Evolutionary conservation across 2,888 invertebrate species (phyloP).

Genomic region (Agrotis ipsilon): DNA sequence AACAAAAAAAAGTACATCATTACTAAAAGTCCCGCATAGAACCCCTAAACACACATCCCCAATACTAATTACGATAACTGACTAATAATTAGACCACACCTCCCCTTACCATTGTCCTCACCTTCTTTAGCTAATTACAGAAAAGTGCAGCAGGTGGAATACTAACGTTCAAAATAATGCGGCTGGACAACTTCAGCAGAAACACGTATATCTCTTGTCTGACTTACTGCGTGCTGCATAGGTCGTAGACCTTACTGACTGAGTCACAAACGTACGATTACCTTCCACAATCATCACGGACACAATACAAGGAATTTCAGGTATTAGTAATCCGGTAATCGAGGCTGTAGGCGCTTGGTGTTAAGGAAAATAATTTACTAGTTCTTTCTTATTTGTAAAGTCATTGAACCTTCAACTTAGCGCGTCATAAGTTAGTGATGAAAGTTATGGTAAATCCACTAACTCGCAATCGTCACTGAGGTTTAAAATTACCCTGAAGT

Average conservation of each 20-base stretch:
- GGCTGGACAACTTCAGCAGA: slow-evolving; percentile 55
- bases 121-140: slow-evolving; percentile 54
- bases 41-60: slow-evolving; percentile 21
- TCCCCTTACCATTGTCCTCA: slow-evolving; percentile 53
- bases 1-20: slow-evolving; percentile 1
- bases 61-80: slow-evolving; percentile 27
- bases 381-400: not conserved
- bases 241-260: slow-evolving; percentile 65
- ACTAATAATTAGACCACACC: slow-evolving; percentile 47
- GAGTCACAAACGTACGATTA: slow-evolving; percentile 61
- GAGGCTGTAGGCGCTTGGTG: not conserved
- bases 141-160: slow-evolving; percentile 65
- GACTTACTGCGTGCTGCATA: slow-evolving; percentile 60
- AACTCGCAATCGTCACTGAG: no score
- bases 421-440: not conserved
- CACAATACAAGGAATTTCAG: slow-evolving; percentile 44
- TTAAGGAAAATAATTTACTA: not conserved
- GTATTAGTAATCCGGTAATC: slow-evolving; percentile 32
- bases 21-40: slow-evolving; percentile 5
- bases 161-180: slow-evolving; percentile 61
- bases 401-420: not conserved
- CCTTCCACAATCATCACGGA: slow-evolving; percentile 53
- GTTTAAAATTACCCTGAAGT: no score
- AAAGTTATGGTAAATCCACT: not conserved
- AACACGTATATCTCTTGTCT: slow-evolving; percentile 55